Base-by-base conservation (phyloP, 1,140 invertebrate genomes). In the Gonioctena quinquepunctata region DNA sequence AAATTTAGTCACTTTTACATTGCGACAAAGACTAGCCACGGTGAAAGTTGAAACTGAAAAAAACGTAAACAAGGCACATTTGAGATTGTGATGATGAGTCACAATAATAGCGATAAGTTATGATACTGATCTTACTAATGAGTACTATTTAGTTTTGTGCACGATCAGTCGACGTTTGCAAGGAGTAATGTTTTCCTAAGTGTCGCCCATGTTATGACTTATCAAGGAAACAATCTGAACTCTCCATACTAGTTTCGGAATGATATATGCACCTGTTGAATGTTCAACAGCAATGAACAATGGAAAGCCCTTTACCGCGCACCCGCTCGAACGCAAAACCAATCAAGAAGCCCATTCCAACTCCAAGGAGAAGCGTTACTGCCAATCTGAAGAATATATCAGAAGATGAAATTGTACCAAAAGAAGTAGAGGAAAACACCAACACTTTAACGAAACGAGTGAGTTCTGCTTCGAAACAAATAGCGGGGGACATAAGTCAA, bases 401-500 rank as follows among this genome's bases (percentile, higher is more conserved):
- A 26, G 66, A 61, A 26, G 50, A 70, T 6, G 66, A 61, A 26
- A 49, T 69, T 6, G 8, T 54, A 13, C 70, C 59, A 48, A 68
- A 65, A 27, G 70, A 27, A 7, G 4, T 62, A 42, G 28, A 62
- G 42, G 28, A 77, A 71, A 74, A 66, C 21, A 54, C 50, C 13
- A 56, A 66, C 18, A 54, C 63, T n/a, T 66, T 66, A 50, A 72
- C 76, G 4, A 64, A 73, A 68, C 66, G 75, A 48, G 78, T 80
- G 8, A 74, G 81, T 23, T 85, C 67, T 16, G 83, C 82, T 5
- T 86, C 85, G 1, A 83, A 84, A 3, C 84, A 86, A 57, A 62
- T 86, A 3, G 85, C 84, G n/a, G 86, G 83, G 26, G 86, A 85
- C 62, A 82, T 87, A 7, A 85, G 85, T 3, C 85, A 83, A 49